Evolutionary conservation across 2,888 invertebrate species (phyloP), one percentile per base, ranked within the genome.

Genomic region (Copidosoma aretas): DNA sequence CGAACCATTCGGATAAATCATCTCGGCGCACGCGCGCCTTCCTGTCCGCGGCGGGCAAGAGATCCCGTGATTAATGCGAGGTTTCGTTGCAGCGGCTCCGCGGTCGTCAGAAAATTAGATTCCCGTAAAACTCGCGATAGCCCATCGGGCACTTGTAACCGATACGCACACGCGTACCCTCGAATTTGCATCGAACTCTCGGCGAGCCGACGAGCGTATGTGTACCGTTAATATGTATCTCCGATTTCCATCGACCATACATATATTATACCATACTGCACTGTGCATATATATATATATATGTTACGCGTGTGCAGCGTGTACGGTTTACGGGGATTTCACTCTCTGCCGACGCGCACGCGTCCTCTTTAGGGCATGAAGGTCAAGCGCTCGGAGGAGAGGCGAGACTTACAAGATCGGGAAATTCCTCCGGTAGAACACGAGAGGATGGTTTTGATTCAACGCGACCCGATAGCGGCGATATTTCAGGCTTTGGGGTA

Each of bases 391-490:
- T n/a, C n/a, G n/a, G n/a, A n/a, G n/a, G n/a, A n/a, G n/a, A n/a
- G n/a, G n/a, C 52, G 24, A 32, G 53, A 14, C 32, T n/a, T 49
- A 41, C 54, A 63, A 22, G 19, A 56, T 51, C 43, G 56, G 49
- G 56, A 32, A 67, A 67, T 60, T 67, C n/a, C 66, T 54, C 22
- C 51, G 49, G 43, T 43, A 24, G 19, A 41, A 14, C 8, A 17
- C 43, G 43, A 14, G 43, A 46, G n/a, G n/a, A n/a, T n/a, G n/a
- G 43, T 46, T 46, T 15, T 46, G 43, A 46, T 46, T 46, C 17
- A 46, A 46, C 43, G 43, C 43, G 8, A 32, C 32, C 32, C 32
- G 32, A 32, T 32, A 32, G 4, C 32, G 32, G 32, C 8, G 32
- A 32, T 32, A 32, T 32, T 32, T 32, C 32, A 32, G 8, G 32